Evolutionary conservation across 1,140 invertebrate genomes (phyloP).

Genomic region (Dryas iulia): DNA sequence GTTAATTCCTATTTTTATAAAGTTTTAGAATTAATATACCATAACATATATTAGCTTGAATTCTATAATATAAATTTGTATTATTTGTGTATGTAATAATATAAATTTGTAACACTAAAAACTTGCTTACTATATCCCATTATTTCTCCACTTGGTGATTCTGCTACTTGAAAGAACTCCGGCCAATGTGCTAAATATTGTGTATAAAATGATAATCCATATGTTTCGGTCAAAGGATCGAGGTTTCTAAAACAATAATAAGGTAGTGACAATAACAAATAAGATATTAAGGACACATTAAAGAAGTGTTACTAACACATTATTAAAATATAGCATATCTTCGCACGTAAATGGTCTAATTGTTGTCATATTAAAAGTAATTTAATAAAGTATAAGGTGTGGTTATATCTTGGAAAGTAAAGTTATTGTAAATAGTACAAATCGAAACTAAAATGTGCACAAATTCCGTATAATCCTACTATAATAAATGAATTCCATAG

Average conservation of each 20-base stretch:
- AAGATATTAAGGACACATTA: background rate
- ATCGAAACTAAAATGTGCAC: too few species aligned
- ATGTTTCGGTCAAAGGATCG: conserved; percentile 98
- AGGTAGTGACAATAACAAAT: background rate
- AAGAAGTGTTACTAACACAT: conserved; percentile 87
- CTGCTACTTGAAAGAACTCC: conserved; percentile 98
- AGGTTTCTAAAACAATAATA: conserved; percentile 88
- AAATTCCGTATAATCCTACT: too few species aligned
- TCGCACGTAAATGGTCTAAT: conserved; percentile 95
- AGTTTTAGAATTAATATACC: too few species aligned
- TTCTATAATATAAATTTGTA: background rate
- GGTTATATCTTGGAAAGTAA: too few species aligned
- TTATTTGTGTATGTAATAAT: too few species aligned
- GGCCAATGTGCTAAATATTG: conserved; percentile 99
- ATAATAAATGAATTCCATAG: too few species aligned
- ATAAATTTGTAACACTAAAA: too few species aligned
- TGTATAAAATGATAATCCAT: conserved; percentile 98
- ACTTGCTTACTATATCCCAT: conserved; percentile 97
- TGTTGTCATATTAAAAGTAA: conserved; percentile 88
- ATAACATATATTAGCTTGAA: too few species aligned
- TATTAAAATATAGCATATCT: conserved; percentile 98
- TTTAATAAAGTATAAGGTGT: background rate
- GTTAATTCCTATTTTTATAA: too few species aligned
- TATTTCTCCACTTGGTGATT: conserved; percentile 96
- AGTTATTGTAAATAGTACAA: too few species aligned